Conservation (phyloP, 2,888 invertebrate genomes). For the Acanthosepion lycidas region DNA sequence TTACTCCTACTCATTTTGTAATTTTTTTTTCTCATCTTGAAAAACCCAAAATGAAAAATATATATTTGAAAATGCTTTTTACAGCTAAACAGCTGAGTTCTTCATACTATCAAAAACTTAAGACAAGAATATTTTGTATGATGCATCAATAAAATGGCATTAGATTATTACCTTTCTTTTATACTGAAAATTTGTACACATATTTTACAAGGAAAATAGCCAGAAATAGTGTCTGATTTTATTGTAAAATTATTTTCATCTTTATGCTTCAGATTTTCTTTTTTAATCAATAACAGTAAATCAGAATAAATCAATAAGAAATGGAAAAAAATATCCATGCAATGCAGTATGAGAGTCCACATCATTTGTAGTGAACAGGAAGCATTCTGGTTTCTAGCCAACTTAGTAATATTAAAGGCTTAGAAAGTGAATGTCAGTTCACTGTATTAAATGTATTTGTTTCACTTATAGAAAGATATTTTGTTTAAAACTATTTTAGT, state of each 20-base stretch:
- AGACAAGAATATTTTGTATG: not conserved
- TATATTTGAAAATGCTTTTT: not conserved
- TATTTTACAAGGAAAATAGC: not conserved
- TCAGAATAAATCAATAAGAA: not conserved
- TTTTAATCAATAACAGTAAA: not conserved
- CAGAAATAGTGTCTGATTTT: not conserved
- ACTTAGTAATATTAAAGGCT: too few relatives aligned
- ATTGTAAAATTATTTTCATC: not conserved
- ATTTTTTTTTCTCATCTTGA: not conserved
- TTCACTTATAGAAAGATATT: too few relatives aligned
- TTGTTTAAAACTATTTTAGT: too few relatives aligned
- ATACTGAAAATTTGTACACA: not conserved
- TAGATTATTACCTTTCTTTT: not conserved
- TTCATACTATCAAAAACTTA: too few relatives aligned
- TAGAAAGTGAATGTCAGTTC: too few relatives aligned
- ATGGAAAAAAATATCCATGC: too few relatives aligned
- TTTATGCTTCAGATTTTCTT: not conserved
- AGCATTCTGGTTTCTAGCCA: too few relatives aligned
- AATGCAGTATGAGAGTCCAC: too few relatives aligned
- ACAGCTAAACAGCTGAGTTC: too few relatives aligned
- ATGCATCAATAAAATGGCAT: not conserved
- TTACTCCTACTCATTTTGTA: too few relatives aligned
- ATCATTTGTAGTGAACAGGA: too few relatives aligned
- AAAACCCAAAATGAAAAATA: not conserved
- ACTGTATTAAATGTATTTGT: too few relatives aligned